Percentiles rank a stretch among this genome's conserved stretches.
These are phyloP conservation scores for Epinephelus moara DNA, from an alignment of 2,113 vertebrate species.

Conservation along the genomic window DNA sequence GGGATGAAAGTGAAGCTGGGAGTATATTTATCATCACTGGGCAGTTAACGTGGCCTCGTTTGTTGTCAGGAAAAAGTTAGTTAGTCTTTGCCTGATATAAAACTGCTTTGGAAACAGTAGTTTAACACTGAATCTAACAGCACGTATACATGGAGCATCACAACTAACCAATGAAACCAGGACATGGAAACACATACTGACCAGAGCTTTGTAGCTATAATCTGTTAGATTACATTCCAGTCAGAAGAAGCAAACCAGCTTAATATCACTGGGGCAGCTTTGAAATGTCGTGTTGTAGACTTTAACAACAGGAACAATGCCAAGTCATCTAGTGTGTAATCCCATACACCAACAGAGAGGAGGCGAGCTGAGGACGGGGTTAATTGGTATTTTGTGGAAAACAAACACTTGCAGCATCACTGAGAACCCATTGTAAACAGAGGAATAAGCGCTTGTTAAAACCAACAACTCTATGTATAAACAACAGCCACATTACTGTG, in stretches of 20 bases:
- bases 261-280: constrained; percentile 57
- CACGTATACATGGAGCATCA: neutral
- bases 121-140: neutral
- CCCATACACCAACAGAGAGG: constrained; percentile 70
- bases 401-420: constrained; percentile 60
- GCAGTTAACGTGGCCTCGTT: too few species aligned
- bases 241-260: constrained; percentile 37
- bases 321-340: constrained; percentile 73
- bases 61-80: too few species aligned
- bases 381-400: constrained; percentile 68
- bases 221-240: constrained; percentile 37
- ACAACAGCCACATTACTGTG: neutral
- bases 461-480: neutral
- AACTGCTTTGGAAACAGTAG: neutral
- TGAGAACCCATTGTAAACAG: constrained; percentile 43
- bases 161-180: neutral
- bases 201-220: constrained; percentile 21
- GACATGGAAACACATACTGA: neutral
- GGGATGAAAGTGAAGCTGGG: too few species aligned
- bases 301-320: constrained; percentile 59
- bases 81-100: neutral
- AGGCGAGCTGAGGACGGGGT: constrained; percentile 30
- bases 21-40: too few species aligned
- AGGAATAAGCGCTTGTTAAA: constrained; percentile 21
- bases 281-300: constrained; percentile 66